phyloP scores from a whole-genome alignment of 2,113 vertebrate genomes.

The Psettodes erumei region DNA sequence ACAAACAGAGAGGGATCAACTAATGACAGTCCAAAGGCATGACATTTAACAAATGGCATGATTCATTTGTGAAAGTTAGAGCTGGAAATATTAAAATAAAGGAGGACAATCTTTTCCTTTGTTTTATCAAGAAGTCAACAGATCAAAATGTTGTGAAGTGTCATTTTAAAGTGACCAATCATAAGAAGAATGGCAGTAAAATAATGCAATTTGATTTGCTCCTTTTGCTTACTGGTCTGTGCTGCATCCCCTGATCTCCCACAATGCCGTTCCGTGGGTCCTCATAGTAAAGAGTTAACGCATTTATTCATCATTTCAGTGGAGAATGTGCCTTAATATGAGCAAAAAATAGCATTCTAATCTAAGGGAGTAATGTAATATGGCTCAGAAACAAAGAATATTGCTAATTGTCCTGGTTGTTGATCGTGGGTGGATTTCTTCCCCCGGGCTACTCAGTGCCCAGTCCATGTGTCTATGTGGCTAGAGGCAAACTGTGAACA shows the following conservation, averaged over 20 bases:
- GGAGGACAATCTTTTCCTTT: background rate
- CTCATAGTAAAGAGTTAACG: background rate
- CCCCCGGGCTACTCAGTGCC: background rate
- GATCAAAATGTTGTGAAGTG: background rate
- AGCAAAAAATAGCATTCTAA: background rate
- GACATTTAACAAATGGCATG: slow-evolving; percentile 64
- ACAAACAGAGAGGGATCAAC: slow-evolving; percentile 50
- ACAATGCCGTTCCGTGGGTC: background rate
- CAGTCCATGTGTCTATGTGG: background rate
- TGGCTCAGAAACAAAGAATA: no score
- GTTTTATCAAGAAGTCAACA: no score
- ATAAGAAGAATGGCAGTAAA: no score
- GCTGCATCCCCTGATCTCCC: no score
- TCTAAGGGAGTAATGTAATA: background rate
- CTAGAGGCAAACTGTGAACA: background rate
- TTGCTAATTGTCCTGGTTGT: background rate
- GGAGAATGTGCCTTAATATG: background rate
- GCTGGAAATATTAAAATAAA: no score
- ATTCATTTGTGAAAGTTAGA: no score
- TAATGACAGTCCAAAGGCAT: slow-evolving; percentile 40
- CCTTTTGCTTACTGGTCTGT: no score
- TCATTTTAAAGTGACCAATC: background rate
- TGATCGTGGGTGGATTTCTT: background rate
- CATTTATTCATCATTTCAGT: background rate
- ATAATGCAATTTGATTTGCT: no score